These are phyloP conservation scores for Orchesella flavescens DNA, from an alignment of 2,888 invertebrate genomes.

Conservation along the genomic window DNA sequence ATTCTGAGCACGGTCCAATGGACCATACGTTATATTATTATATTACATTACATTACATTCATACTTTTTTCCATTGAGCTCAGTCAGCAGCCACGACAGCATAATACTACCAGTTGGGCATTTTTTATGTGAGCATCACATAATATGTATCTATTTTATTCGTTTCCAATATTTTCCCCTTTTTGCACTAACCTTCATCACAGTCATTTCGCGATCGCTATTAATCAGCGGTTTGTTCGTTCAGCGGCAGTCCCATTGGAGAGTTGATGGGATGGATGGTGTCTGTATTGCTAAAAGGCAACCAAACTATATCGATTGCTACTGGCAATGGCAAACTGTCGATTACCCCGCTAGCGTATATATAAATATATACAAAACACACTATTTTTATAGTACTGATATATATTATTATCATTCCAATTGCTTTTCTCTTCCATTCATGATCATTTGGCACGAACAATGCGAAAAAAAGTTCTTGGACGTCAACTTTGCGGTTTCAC, in stretches of 20 bases:
- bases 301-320: slow-evolving; percentile 1
- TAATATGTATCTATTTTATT: slow-evolving; percentile 27
- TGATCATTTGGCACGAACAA: background rate
- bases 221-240: slow-evolving; percentile 46
- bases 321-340: slow-evolving; percentile 12
- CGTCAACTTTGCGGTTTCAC: too few species aligned
- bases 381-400: background rate
- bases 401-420: background rate
- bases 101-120: background rate
- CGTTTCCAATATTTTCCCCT: slow-evolving; percentile 17
- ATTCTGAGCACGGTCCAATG: slow-evolving; percentile 50
- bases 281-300: background rate
- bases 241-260: slow-evolving; percentile 20
- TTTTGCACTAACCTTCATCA: slow-evolving; percentile 25
- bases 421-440: background rate
- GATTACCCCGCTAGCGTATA: background rate
- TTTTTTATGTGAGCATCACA: slow-evolving; percentile 1
- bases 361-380: background rate
- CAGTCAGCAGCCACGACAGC: slow-evolving; percentile 19
- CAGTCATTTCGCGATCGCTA: slow-evolving; percentile 32
- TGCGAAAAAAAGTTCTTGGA: background rate
- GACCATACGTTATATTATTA: slow-evolving; percentile 43
- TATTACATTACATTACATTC: slow-evolving; percentile 32
- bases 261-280: background rate
- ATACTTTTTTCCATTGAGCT: background rate